Conservation (phyloP, 1,140 invertebrate species). For the Nylanderia fulva region DNA sequence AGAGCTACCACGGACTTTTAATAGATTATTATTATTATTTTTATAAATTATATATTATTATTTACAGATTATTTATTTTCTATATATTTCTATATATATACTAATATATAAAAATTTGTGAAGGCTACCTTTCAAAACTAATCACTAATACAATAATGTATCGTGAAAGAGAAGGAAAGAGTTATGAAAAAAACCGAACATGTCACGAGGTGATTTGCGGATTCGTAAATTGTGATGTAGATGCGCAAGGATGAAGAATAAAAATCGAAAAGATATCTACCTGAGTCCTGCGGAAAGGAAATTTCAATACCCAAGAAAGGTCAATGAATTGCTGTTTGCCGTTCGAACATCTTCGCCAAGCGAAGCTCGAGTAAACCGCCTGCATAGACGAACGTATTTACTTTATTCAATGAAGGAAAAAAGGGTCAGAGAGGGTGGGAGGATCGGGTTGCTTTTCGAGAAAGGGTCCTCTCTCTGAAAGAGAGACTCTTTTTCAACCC, state of each 20-base stretch:
- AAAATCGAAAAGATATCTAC: slow-evolving; percentile 59
- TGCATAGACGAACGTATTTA: slow-evolving; percentile 61
- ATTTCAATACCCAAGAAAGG: slow-evolving; percentile 37
- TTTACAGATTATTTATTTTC: no score
- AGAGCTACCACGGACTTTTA: no score
- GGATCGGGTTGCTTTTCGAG: slow-evolving; percentile 61
- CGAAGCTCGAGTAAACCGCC: slow-evolving; percentile 1
- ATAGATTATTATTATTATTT: no score
- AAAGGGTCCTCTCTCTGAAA: slow-evolving; percentile 57
- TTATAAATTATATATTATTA: no score
- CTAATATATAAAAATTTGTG: no score
- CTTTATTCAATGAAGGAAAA: slow-evolving; percentile 65
- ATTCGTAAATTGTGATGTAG: slow-evolving; percentile 72
- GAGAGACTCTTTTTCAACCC: slow-evolving; percentile 46
- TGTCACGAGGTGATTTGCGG: slow-evolving; percentile 45
- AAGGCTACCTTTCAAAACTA: background rate
- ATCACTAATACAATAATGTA: background rate
- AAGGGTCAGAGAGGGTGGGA: slow-evolving; percentile 57
- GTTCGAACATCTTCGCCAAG: slow-evolving; percentile 51
- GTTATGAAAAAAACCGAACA: background rate
- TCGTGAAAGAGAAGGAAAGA: background rate
- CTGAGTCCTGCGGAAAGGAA: slow-evolving; percentile 54
- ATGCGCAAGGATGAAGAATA: slow-evolving; percentile 28
- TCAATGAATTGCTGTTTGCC: slow-evolving; percentile 66
- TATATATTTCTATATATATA: no score